Evolutionary conservation across 2,113 vertebrate species (phyloP), one percentile per base, ranked within the genome.

Genomic region (Corythaeola cristata): DNA sequence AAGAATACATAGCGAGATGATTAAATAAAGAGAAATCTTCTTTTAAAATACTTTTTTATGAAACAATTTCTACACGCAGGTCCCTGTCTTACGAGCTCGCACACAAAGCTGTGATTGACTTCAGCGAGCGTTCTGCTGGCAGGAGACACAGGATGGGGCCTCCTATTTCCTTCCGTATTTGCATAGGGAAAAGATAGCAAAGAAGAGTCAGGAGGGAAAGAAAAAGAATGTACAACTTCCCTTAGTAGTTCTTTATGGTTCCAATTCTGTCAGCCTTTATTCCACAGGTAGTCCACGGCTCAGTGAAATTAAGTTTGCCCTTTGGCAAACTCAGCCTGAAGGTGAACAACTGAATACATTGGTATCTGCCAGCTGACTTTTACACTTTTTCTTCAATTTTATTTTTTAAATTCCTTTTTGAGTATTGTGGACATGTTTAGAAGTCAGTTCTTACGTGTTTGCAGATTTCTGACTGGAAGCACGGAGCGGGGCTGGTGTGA

Each of bases 1-100:
- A 84, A 73, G 88, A 93, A 77, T 68, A 60, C 35, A 15, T 44
- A 64, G 58, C 26, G 78, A 93, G 74, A 83, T 85, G 74, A 83
- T 97, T 83, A 90, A 95, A 89, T 85, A 45, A 88, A 69, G 63
- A 83, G 10, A 91, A 92, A 52, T 87, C 22, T 56, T 84, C 39
- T 12, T 95, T 89, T 83, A 83, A 89, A 93, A 52, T 67, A 45
- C 10, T 28, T 77, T 45, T 64, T 82, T 56, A 55, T 80, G 26
- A 79, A 92, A 49, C 22, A 6, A 15, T 80, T 95, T 77, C 50
- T 94, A 13, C n/a, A 30, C 8, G 22, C 74, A 53, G 20, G n/a
- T 68, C 53, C 11, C 26, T 53, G 20, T 82, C 23, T 77, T 69
- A n/a, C 26, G 64, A 78, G 63, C n/a, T 74, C 16, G 4, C 10